Percentiles rank a stretch among this genome's conserved stretches.
Conservation (phyloP, 2,888 invertebrate species). For the Sicus ferrugineus region DNA sequence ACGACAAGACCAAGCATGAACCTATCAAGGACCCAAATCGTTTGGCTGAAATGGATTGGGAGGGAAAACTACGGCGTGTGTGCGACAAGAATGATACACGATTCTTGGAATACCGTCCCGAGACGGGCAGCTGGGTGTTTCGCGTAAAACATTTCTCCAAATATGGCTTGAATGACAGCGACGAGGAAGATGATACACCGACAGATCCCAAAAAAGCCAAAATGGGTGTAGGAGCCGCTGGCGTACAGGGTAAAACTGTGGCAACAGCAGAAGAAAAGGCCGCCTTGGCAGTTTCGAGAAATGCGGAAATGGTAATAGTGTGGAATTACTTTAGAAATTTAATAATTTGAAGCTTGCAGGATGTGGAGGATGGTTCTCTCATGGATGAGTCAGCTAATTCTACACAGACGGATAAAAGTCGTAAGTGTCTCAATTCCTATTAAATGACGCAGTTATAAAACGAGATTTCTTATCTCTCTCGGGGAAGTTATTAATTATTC, state of each 20-base stretch:
- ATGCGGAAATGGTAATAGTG: constrained; percentile 46
- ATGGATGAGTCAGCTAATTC: constrained; percentile 58
- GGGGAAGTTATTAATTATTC: no score
- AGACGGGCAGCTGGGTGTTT: constrained; percentile 98
- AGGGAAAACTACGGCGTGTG: constrained; percentile 81
- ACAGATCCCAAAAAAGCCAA: constrained; percentile 63
- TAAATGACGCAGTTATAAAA: no score
- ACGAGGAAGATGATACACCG: constrained; percentile 79
- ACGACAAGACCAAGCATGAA: constrained; percentile 81
- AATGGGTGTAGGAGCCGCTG: constrained; percentile 43
- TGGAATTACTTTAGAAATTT: background rate
- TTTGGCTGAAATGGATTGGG: constrained; percentile 82
- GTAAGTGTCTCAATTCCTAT: constrained; percentile 45
- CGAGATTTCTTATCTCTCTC: no score
- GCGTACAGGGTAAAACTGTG: constrained; percentile 9
- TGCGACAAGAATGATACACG: constrained; percentile 87
- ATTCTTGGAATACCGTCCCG: constrained; percentile 93
- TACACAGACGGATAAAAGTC: constrained; percentile 58
- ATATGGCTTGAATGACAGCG: constrained; percentile 88
- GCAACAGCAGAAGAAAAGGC: constrained; percentile 45
- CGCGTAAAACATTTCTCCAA: constrained; percentile 94
- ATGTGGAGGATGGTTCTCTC: constrained; percentile 49
- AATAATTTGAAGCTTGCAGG: background rate
- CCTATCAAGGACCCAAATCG: constrained; percentile 83
- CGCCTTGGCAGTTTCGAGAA: constrained; percentile 45